Conservation (phyloP, 1,140 invertebrate species). For the Zaprionus ghesquierei region DNA sequence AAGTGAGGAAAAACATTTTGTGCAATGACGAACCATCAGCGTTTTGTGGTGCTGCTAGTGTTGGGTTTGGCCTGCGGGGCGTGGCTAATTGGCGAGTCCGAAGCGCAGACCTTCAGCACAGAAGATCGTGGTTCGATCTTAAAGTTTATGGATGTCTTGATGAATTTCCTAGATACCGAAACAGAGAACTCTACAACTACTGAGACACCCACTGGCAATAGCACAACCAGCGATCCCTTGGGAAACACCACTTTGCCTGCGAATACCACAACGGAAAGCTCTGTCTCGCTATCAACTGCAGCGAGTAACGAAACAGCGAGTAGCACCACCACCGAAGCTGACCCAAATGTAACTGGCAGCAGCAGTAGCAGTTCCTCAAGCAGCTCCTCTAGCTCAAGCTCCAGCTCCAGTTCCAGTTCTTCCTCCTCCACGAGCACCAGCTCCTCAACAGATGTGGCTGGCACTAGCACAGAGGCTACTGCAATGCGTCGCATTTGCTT, state of each 20-base stretch:
- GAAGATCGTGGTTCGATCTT: slow-evolving; percentile 58
- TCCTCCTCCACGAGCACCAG: neutral
- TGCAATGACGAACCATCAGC: slow-evolving; percentile 30
- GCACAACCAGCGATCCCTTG: neutral
- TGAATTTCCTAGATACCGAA: slow-evolving; percentile 59
- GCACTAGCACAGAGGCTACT: neutral
- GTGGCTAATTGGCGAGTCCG: neutral
- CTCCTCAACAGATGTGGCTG: neutral
- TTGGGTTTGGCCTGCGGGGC: slow-evolving; percentile 6
- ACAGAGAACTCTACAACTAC: slow-evolving; percentile 31
- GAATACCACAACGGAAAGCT: slow-evolving; percentile 7
- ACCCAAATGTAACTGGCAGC: neutral
- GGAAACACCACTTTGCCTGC: slow-evolving; percentile 25
- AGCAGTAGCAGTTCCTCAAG: neutral
- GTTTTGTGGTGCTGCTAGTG: slow-evolving; percentile 29
- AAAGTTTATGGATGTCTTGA: slow-evolving; percentile 56
- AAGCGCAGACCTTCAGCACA: slow-evolving; percentile 45
- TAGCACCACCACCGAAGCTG: neutral
- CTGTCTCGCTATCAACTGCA: neutral
- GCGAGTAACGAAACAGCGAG: slow-evolving; percentile 17
- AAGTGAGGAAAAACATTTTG: slow-evolving; percentile 6
- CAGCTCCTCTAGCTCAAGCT: neutral
- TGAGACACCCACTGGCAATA: neutral
- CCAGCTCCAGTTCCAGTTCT: neutral
- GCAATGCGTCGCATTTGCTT: slow-evolving; percentile 51